phyloP scores from a whole-genome alignment of 92 coral and sea anemone species.

The Bergia sp. region DNA sequence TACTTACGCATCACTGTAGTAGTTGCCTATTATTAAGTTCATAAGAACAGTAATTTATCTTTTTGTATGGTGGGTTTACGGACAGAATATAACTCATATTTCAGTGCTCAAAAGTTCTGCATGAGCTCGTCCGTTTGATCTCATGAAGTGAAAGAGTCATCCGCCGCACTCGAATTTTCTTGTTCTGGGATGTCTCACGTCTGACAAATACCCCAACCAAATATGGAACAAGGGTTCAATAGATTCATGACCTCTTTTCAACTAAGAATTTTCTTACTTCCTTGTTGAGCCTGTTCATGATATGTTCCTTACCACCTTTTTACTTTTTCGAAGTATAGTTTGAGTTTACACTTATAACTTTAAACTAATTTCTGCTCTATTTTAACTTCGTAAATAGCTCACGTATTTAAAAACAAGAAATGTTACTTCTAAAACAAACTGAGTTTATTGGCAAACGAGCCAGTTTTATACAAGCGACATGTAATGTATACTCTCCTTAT shows the following conservation, averaged over 20 bases:
- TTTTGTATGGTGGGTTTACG: not conserved
- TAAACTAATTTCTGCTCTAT: not conserved
- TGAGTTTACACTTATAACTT: not conserved
- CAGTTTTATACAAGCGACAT: too few species aligned
- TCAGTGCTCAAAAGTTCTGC: not conserved
- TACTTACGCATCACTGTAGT: slow-evolving; percentile 21
- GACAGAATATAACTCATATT: not conserved
- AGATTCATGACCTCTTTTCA: slow-evolving; percentile 21
- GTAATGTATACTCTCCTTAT: too few species aligned
- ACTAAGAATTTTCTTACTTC: slow-evolving; percentile 8
- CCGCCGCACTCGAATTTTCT: slow-evolving; percentile 33
- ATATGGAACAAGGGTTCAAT: slow-evolving; percentile 32
- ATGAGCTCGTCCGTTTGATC: not conserved
- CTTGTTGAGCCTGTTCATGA: not conserved
- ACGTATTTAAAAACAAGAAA: not conserved
- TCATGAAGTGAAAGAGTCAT: not conserved
- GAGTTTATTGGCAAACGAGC: not conserved
- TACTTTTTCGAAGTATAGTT: too few species aligned
- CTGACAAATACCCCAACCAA: not conserved
- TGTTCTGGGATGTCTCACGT: slow-evolving; percentile 14
- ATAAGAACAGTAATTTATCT: not conserved
- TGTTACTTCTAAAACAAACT: not conserved
- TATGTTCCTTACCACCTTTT: not conserved
- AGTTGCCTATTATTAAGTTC: not conserved
- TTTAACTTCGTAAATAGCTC: not conserved